Evolutionary conservation across 2,113 vertebrate genomes (phyloP).

Genomic region (Saguinus imperator): DNA sequence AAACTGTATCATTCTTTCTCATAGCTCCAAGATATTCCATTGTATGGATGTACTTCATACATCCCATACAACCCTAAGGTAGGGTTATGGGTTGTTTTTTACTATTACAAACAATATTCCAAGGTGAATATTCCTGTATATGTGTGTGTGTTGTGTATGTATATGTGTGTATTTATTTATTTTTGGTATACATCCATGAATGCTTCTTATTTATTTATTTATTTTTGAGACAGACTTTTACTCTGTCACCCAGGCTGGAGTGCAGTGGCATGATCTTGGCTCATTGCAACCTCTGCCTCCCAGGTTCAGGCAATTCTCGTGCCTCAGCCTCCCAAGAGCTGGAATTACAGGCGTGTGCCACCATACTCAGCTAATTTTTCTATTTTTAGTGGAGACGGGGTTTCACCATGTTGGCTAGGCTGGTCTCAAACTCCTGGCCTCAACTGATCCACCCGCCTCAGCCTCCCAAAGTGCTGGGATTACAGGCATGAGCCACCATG

Average conservation of each 20-base stretch:
- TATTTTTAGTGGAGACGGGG: background rate
- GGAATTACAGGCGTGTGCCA: background rate
- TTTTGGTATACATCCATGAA: too few relatives aligned
- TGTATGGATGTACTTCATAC: background rate
- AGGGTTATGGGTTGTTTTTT: background rate
- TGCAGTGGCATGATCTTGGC: background rate
- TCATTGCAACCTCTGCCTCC: background rate
- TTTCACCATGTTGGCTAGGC: background rate
- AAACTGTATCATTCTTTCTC: background rate
- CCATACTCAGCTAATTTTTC: background rate
- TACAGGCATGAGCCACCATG: background rate
- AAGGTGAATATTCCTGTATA: background rate
- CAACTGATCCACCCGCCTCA: background rate
- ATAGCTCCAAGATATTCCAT: background rate
- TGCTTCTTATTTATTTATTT: too few relatives aligned
- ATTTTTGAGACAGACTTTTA: background rate
- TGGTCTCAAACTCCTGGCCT: background rate
- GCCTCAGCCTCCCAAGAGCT: background rate
- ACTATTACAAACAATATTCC: background rate
- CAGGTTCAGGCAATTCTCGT: background rate
- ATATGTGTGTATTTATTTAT: too few relatives aligned
- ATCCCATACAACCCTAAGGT: background rate
- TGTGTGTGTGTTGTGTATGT: too few relatives aligned
- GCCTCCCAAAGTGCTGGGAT: background rate
- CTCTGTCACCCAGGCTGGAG: background rate